These are phyloP conservation scores for Agrotis clavis DNA, from an alignment of 2,888 invertebrate species.

Conservation along the genomic window DNA sequence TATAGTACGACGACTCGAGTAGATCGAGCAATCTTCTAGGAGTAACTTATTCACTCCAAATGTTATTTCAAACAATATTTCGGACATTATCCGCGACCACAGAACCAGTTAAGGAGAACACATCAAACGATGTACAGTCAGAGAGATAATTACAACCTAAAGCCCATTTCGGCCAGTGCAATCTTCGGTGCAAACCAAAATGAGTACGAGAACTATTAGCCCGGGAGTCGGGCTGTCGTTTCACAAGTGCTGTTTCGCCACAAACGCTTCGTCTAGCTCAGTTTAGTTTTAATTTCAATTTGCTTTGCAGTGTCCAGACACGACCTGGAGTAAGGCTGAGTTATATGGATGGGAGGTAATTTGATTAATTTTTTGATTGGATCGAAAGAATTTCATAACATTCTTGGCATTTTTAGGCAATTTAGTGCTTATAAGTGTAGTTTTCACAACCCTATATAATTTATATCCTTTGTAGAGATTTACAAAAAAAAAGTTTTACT, in stretches of 20 bases:
- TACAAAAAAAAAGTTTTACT: no score
- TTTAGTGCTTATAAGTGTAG: no score
- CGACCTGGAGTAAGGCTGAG: conserved; percentile 71
- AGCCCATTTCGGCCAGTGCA: conserved; percentile 54
- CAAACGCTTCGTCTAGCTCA: conserved; percentile 78
- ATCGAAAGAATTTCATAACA: no score
- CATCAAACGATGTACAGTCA: conserved; percentile 27
- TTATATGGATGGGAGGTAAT: conserved; percentile 3
- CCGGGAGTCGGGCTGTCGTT: conserved; percentile 63
- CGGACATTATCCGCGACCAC: conserved; percentile 35
- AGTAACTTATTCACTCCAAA: background rate
- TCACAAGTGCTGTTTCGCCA: conserved; percentile 80
- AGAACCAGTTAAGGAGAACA: conserved; percentile 31
- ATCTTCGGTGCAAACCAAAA: conserved; percentile 54
- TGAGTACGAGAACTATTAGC: conserved; percentile 57
- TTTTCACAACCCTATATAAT: no score
- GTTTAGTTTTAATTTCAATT: conserved; percentile 88
- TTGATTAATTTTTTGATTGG: no score
- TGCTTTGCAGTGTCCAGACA: conserved; percentile 85
- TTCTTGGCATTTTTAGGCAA: no score
- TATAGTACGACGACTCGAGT: no score
- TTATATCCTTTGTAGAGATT: no score
- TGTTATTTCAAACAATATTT: conserved; percentile 25
- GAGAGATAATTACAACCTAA: conserved; percentile 41
- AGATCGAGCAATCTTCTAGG: background rate